phyloP scores from a whole-genome alignment of 2,113 vertebrate genomes.

The Polyodon spathula region DNA sequence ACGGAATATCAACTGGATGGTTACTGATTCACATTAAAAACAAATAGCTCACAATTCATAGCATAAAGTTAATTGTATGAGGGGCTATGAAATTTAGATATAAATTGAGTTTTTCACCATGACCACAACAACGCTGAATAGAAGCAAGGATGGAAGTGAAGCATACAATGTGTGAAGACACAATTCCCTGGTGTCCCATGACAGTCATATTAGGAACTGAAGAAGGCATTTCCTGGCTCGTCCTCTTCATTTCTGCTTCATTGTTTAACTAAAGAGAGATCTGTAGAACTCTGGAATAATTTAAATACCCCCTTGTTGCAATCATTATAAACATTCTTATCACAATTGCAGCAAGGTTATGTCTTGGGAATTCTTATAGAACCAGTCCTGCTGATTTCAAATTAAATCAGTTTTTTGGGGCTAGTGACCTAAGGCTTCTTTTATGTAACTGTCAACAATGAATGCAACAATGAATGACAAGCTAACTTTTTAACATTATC shows the following conservation, averaged over 20 bases:
- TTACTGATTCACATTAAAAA: no score
- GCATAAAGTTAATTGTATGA: no score
- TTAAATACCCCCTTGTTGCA: not conserved
- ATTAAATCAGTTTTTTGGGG: not conserved
- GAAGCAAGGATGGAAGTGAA: not conserved
- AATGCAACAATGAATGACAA: no score
- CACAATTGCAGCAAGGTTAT: not conserved
- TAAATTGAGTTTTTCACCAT: not conserved
- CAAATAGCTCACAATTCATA: no score
- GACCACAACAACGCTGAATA: slow-evolving; percentile 4
- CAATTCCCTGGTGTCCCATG: not conserved
- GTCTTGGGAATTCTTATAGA: not conserved
- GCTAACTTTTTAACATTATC: no score
- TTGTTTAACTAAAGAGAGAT: not conserved
- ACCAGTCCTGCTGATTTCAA: not conserved
- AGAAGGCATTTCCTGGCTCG: not conserved
- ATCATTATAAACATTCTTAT: not conserved
- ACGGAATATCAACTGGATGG: no score
- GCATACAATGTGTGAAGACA: not conserved
- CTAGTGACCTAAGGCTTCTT: no score
- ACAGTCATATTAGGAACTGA: slow-evolving; percentile 1
- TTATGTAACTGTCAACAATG: no score
- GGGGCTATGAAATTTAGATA: not conserved
- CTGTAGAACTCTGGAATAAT: not conserved
- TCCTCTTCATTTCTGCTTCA: not conserved